Base-by-base conservation (phyloP, 2,888 invertebrate genomes). In the Coecobrya sp. region DNA sequence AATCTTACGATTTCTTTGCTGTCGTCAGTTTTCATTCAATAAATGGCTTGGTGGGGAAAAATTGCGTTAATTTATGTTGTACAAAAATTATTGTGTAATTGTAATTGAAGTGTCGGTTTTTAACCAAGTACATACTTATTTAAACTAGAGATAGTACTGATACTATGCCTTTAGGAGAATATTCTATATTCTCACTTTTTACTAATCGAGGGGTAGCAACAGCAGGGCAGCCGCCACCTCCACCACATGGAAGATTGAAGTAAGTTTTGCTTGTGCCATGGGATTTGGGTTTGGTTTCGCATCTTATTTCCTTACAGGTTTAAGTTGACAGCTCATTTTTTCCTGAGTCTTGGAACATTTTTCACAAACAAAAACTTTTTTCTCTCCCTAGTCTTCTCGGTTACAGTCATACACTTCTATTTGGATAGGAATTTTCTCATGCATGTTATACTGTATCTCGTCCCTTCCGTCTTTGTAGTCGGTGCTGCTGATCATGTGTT, bases 271-370 rank as follows among this genome's bases (percentile, higher is more conserved):
- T 52, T 82, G 92, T 92, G 87, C 86, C 87, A 59, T 92, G 87
- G 92, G 92, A 87, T 87, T 92, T 92, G 88, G 92, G 87, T 92
- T 92, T 92, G 87, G 86, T 92, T 92, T 87, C 84, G 87, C 92
- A 84, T 87, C 87, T 87, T 92, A 87, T 87, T 92, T 92, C 92
- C 90, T 90, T 85, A 90, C 90, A 90, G 90, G 92, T 92, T 87
- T 92, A 87, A 88, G 87, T 92, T 92, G 92, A 92, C 92, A 92
- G 92, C 87, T 87, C 92, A 92, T 92, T 92, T 92, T 88, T 92
- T 73, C 87, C 70, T 62, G 88, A 84, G 88, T 84, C 82, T 84
- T 52, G 82, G 84, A 87, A 87, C 92, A 92, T 92, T 92, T 92
- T 92, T 92, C 92, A 88, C 92, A 89, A 36, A 84, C 86, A 90